Percentiles rank a stretch among this genome's conserved stretches.
phyloP scores from a whole-genome alignment of 2,888 invertebrate species.

The Conomelus anceps region DNA sequence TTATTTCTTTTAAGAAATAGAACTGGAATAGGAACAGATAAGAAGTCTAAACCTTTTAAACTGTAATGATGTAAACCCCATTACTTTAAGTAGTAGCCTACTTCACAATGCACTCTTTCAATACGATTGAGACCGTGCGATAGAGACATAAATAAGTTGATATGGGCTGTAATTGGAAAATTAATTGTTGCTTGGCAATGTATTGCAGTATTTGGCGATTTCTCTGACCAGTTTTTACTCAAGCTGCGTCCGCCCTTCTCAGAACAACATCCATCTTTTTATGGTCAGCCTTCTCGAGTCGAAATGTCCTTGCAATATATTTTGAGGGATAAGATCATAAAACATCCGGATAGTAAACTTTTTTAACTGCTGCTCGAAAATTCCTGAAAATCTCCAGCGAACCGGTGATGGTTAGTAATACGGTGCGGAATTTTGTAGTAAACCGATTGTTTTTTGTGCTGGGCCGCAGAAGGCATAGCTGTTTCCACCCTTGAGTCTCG shows the following conservation, averaged over 20 bases:
- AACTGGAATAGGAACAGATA: no score
- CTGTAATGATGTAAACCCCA: no score
- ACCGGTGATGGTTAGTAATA: constrained; percentile 5
- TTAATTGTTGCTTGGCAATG: neutral
- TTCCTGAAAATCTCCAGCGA: constrained; percentile 21
- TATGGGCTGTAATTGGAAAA: neutral
- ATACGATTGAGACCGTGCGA: neutral
- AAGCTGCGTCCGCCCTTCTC: constrained; percentile 12
- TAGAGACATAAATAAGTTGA: neutral
- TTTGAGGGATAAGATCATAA: constrained; percentile 26
- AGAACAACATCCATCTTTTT: constrained; percentile 20
- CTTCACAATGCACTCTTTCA: neutral
- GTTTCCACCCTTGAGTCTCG: constrained; percentile 8
- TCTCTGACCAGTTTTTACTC: constrained; percentile 7
- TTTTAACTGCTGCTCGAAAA: constrained; percentile 24
- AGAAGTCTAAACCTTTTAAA: no score
- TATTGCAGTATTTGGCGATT: constrained; percentile 23
- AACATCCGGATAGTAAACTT: constrained; percentile 26
- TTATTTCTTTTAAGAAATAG: no score
- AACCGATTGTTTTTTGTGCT: constrained; percentile 19
- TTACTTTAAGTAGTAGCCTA: no score
- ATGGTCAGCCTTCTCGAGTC: constrained; percentile 6
- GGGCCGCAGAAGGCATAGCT: constrained; percentile 12
- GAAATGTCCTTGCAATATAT: constrained; percentile 24
- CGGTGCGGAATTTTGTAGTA: constrained; percentile 20